These are phyloP conservation scores for Medauroidea extradentata DNA, from an alignment of 1,140 invertebrate species.

Conservation along the genomic window DNA sequence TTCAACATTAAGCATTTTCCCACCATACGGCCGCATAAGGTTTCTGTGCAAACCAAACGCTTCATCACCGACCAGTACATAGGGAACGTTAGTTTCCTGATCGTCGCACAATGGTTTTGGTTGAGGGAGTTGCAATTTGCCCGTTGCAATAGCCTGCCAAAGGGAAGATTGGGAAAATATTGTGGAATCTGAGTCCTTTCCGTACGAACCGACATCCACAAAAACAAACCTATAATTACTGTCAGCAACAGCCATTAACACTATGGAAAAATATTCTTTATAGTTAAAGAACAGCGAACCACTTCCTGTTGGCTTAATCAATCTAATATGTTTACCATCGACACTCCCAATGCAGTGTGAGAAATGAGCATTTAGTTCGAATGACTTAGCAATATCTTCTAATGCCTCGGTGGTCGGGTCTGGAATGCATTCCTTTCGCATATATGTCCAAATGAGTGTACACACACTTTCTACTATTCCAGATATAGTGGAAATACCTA, in stretches of 20 bases:
- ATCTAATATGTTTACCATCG: slow-evolving; percentile 38
- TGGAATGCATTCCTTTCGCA: neutral
- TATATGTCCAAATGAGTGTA: neutral
- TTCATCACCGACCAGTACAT: slow-evolving; percentile 44
- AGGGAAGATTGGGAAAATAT: neutral
- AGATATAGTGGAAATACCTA: slow-evolving; percentile 14
- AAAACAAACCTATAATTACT: slow-evolving; percentile 35
- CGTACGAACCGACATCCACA: slow-evolving; percentile 32
- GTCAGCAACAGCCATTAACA: slow-evolving; percentile 35
- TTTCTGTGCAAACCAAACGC: slow-evolving; percentile 40
- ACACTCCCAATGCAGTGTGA: slow-evolving; percentile 42
- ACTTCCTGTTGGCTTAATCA: slow-evolving; percentile 9
- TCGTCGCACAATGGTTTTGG: neutral
- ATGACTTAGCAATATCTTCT: slow-evolving; percentile 27
- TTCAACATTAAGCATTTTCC: slow-evolving; percentile 20
- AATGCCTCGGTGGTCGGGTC: slow-evolving; percentile 20
- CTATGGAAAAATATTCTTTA: slow-evolving; percentile 32
- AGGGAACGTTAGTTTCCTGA: slow-evolving; percentile 22
- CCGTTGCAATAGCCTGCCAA: neutral
- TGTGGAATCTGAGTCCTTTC: neutral
- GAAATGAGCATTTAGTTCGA: slow-evolving; percentile 36
- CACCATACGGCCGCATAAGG: slow-evolving; percentile 37
- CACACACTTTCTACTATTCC: slow-evolving; percentile 11
- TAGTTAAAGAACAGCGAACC: neutral
- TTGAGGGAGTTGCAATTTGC: slow-evolving; percentile 9